Evolutionary conservation across 2,888 invertebrate genomes (phyloP), one percentile per base, ranked within the genome.

Genomic region (Sinopyrophorus schimmeli): DNA sequence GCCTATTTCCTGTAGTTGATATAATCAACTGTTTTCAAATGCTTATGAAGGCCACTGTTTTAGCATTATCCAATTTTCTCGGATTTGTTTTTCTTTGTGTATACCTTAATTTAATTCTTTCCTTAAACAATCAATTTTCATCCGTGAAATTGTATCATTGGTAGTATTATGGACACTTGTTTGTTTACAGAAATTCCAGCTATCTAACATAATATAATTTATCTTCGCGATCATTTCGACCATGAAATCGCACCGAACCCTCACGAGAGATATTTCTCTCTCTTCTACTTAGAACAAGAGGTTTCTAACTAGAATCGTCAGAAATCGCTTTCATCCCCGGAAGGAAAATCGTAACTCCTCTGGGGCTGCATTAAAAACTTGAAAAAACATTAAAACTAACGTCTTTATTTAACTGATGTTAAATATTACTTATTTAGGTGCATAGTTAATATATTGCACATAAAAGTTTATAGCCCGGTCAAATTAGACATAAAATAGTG

Each of bases 1-100:
- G 59, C 61, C 61, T 59, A 58, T 61, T 61, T 58, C 40, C 34
- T 59, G 60, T 59, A 51, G 51, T 23, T 31, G 40, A 47, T 43
- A 47, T 39, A 52, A 47, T 47, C 52, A 52, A 39, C 47, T 41
- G 20, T 51, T 47, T 51, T 50, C 40, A 35, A 40, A 50, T 50
- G 50, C 44, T 35, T 46, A 50, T 32, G 43, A 41, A 43, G 27
- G 40, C 50, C 35, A 40, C 21, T 23, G 18, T 40, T 50, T 40
- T 46, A 40, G 11, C 26, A 30, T 35, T 14, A 41, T 27, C 28
- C 38, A 43, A 49, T 43, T 47, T 47, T 20, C 17, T 47, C 32
- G 3, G 3, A 11, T 14, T 5, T 24, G 24, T 9, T 24, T 24
- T 10, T 24, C 10, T 24, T n/a, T n/a, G n/a, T 24, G 10, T 27